phyloP scores from a whole-genome alignment of 2,888 invertebrate species.

The Eupithecia insigniata region DNA sequence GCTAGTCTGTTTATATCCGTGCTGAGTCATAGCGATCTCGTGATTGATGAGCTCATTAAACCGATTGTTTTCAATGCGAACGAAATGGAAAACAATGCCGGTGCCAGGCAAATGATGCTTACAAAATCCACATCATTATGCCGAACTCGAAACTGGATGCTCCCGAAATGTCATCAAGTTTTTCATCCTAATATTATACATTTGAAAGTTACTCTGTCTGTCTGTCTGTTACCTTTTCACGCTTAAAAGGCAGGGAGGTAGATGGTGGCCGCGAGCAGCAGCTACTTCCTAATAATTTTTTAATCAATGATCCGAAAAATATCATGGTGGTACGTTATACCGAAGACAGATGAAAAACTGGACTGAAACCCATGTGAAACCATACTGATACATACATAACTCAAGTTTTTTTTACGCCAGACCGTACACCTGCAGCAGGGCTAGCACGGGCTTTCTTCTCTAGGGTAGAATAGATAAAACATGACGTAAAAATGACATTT shows the following conservation, averaged over 20 bases:
- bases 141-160: not conserved
- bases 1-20: not conserved
- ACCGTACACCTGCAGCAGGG: too few relatives aligned
- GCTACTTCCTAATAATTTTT: too few relatives aligned
- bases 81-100: conserved; percentile 22
- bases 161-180: not conserved
- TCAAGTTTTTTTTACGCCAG: too few relatives aligned
- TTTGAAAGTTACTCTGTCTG: too few relatives aligned
- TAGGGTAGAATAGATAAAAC: too few relatives aligned
- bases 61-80: conserved; percentile 26
- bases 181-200: not conserved
- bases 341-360: not conserved
- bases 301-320: not conserved
- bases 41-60: conserved; percentile 35
- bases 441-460: too few relatives aligned
- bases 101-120: conserved; percentile 1
- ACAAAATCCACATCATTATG: not conserved
- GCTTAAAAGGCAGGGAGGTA: too few relatives aligned
- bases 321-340: not conserved
- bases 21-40: conserved; percentile 54
- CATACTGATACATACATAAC: too few relatives aligned
- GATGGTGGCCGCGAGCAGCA: too few relatives aligned
- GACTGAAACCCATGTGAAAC: not conserved
- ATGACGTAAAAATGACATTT: too few relatives aligned
- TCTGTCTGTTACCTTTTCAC: too few relatives aligned